phyloP scores from a whole-genome alignment of 2,797 vertebrate genomes.

The Vultur gryphus region DNA sequence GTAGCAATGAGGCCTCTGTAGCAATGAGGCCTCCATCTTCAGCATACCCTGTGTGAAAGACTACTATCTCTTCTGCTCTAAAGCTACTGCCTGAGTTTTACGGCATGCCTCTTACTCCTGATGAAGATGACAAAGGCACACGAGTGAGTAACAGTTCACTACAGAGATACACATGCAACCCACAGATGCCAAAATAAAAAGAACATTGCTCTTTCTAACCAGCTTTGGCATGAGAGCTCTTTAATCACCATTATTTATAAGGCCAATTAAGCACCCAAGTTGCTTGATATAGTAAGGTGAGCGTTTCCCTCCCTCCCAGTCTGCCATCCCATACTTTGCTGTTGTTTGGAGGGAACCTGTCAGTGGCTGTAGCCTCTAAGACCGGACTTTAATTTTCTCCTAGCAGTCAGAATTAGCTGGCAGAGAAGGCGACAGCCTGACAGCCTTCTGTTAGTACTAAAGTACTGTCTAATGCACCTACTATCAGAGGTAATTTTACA shows the following conservation, averaged over 20 bases:
- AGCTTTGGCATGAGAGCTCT: neutral
- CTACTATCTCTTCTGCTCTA: neutral
- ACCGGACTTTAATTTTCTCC: neutral
- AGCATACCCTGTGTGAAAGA: neutral
- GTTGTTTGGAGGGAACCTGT: neutral
- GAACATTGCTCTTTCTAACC: neutral
- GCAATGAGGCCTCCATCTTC: neutral
- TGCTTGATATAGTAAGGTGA: neutral
- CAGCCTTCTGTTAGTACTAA: conserved; percentile 39
- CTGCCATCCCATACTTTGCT: neutral
- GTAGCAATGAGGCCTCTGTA: neutral
- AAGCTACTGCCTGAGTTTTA: neutral
- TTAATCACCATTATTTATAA: neutral
- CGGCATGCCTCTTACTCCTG: neutral
- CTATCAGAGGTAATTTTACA: conserved; percentile 56
- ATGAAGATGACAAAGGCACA: neutral
- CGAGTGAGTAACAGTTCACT: neutral
- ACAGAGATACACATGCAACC: neutral
- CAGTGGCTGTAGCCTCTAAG: neutral
- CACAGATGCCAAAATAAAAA: neutral
- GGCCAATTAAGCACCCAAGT: neutral
- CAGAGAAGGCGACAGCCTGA: neutral
- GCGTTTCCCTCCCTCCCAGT: neutral
- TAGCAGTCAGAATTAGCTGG: neutral
- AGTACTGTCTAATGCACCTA: conserved; percentile 40